Percentiles rank a stretch among this genome's conserved stretches.
Evolutionary conservation across 2,113 vertebrate genomes (phyloP).

Genomic region (Dromiciops gliroides): DNA sequence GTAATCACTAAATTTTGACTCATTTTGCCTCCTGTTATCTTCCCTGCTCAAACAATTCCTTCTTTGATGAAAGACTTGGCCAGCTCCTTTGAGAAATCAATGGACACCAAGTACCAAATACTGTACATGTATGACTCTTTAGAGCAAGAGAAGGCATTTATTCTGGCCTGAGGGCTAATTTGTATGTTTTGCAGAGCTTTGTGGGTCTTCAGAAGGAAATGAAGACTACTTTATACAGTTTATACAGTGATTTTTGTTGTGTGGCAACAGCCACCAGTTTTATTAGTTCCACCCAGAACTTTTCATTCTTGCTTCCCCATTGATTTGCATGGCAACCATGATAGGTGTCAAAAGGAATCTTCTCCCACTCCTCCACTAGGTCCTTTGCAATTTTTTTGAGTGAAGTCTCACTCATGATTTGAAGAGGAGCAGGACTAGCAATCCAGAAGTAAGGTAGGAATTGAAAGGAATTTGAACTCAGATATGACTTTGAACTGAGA

Average conservation of each 20-base stretch:
- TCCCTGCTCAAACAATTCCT: not conserved
- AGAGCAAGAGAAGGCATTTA: slow-evolving; percentile 34
- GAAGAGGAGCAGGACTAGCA: not conserved
- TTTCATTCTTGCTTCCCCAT: not conserved
- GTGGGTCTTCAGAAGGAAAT: not conserved
- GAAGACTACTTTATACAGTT: not conserved
- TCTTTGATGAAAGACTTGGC: not conserved
- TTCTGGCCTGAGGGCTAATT: slow-evolving; percentile 45
- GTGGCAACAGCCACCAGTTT: not conserved
- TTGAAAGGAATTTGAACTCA: not conserved
- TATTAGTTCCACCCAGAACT: not conserved
- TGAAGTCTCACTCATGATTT: not conserved
- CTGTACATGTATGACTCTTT: slow-evolving; percentile 29
- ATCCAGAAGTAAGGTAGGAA: not conserved
- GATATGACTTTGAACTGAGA: not conserved
- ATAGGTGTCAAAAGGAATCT: not conserved
- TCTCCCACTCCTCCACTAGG: not conserved
- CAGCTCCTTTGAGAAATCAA: slow-evolving; percentile 30
- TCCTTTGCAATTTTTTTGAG: not conserved
- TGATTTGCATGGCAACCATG: not conserved
- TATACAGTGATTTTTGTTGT: not conserved
- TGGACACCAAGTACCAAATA: slow-evolving; percentile 11
- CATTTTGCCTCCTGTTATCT: slow-evolving; percentile 48
- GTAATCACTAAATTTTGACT: slow-evolving; percentile 23
- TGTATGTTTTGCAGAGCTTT: slow-evolving; percentile 6